Evolutionary conservation across 2,113 vertebrate species (phyloP), one percentile per base, ranked within the genome.

Genomic region (Cyprinodon tularosa): DNA sequence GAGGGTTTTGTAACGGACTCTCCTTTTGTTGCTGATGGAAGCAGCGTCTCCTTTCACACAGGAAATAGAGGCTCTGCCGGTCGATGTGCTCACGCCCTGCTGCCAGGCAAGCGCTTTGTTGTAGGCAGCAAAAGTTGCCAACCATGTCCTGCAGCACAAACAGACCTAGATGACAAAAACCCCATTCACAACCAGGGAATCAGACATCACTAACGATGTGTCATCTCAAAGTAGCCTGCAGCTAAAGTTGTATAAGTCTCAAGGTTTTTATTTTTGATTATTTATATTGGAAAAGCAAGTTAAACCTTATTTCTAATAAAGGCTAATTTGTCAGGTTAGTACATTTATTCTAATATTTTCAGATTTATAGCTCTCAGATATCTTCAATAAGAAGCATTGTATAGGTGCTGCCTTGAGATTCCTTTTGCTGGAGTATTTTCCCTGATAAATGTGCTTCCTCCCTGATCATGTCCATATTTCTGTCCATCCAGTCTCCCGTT

Each of bases 61-160:
- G 62, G 71, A 62, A 77, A 66, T 68, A 69, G 53, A 36, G 36
- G 68, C 67, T 79, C 44, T 79, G 74, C 77, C 2, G 64, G 69
- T 74, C 47, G 4, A 37, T 67, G 68, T 36, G 7, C 22, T 53
- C 50, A 15, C 4, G 17, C 81, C 71, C 76, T 53, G 59, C 44
- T 71, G 76, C 78, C 77, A 71, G 72, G 76, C 78, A 74, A 71
- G 72, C 72, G 42, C 71, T 74, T 48, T 84, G 72, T 63, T 67
- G 62, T 68, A 42, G 81, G 71, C 4, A 67, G 63, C 57, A 37
- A 17, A 66, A 68, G 79, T 71, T 63, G 70, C 60, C 44, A 36
- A 17, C 6, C n/a, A 20, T 40, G 13, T n/a, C 60, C 48, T 2
- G 14, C 70, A 4, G 20, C 42, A 22, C 57, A 48, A 17, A 14